phyloP scores from a whole-genome alignment of 2,113 vertebrate species.

The Ploceus nigricollis region DNA sequence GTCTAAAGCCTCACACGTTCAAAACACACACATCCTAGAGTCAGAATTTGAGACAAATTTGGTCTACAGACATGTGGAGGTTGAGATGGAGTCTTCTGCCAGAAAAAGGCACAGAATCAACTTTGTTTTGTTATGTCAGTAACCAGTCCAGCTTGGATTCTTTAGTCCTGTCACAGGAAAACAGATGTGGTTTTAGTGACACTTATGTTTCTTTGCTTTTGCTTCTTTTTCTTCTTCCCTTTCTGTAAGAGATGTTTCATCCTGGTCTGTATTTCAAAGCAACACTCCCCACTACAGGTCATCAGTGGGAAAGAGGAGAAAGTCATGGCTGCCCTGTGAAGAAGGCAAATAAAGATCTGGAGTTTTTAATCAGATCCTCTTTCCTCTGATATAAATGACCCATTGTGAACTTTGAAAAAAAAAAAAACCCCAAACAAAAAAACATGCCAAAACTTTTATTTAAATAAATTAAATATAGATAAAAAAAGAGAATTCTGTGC shows the following conservation, averaged over 20 bases:
- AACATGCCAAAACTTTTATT: background rate
- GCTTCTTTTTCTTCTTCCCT: background rate
- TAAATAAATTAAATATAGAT: background rate
- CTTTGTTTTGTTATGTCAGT: background rate
- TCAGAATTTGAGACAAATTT: background rate
- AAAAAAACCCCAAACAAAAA: background rate
- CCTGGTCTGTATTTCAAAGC: background rate
- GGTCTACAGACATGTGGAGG: background rate
- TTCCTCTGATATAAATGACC: background rate
- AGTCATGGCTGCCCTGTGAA: background rate
- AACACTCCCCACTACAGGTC: constrained; percentile 16
- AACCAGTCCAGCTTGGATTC: background rate
- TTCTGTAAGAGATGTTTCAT: background rate
- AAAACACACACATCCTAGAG: background rate
- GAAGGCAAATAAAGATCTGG: background rate
- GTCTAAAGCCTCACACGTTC: background rate
- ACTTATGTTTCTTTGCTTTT: background rate
- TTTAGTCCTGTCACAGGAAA: background rate
- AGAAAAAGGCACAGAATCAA: background rate
- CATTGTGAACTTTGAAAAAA: background rate
- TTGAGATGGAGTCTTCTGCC: background rate
- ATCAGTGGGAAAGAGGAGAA: background rate
- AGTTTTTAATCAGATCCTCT: background rate
- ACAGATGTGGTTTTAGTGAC: background rate
- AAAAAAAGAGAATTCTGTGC: background rate